Evolutionary conservation across 2,888 invertebrate species (phyloP).

Genomic region (Andrena haemorrhoa): DNA sequence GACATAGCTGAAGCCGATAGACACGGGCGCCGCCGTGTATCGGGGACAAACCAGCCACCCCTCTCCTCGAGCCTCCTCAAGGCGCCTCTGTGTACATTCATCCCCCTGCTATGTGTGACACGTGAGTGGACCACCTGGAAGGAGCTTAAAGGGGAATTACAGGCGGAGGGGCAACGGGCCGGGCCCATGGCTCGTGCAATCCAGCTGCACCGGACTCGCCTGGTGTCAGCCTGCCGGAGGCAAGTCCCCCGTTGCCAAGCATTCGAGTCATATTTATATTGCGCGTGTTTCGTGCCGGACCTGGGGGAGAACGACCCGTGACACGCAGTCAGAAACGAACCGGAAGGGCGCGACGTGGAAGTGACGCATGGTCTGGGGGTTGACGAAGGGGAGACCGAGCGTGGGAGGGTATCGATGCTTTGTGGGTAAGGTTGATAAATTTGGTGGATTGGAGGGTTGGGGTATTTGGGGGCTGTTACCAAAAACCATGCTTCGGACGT

Average conservation of each 20-base stretch:
- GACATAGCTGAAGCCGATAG: conserved; percentile 34
- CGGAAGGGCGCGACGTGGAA: no score
- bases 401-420: no score
- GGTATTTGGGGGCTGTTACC: no score
- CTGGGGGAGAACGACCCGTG: no score
- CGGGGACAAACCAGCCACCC: conserved; percentile 54
- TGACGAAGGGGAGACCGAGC: no score
- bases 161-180: conserved; percentile 22
- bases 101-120: conserved; percentile 68
- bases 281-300: not conserved
- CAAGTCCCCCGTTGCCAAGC: not conserved
- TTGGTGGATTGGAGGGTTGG: no score
- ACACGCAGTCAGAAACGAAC: no score
- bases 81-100: conserved; percentile 66
- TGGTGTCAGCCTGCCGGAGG: no score
- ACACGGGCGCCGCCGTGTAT: conserved; percentile 59
- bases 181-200: not conserved
- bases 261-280: conserved; percentile 30
- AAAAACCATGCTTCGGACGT: no score
- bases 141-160: conserved; percentile 73
- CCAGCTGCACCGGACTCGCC: conserved; percentile 20
- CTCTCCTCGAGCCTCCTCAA: conserved; percentile 59
- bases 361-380: no score
- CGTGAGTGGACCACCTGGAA: conserved; percentile 70
- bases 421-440: no score